phyloP scores from a whole-genome alignment of 2,113 vertebrate species.

The Eubucco bourcierii region DNA sequence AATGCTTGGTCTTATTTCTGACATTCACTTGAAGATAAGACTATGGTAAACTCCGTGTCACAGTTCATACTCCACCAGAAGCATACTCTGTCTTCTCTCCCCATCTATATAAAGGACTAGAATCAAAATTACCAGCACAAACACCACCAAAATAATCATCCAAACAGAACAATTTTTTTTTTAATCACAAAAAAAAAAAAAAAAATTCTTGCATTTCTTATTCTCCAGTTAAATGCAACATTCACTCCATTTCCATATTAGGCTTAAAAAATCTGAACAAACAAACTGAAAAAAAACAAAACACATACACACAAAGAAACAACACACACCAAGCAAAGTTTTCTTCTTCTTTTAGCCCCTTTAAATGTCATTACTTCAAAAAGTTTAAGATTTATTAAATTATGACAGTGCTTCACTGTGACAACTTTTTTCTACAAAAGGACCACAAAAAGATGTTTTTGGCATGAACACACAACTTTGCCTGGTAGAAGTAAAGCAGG shows the following conservation, averaged over 20 bases:
- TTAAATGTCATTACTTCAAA: background rate
- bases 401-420: background rate
- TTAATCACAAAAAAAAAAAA: background rate
- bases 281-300: too few relatives aligned
- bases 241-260: background rate
- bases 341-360: accelerated
- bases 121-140: background rate
- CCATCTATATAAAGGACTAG: background rate
- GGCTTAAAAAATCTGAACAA: background rate
- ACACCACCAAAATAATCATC: background rate
- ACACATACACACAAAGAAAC: too few relatives aligned
- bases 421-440: background rate
- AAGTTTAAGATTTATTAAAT: background rate
- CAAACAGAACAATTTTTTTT: background rate
- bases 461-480: background rate
- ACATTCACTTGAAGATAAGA: background rate
- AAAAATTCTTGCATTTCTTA: background rate
- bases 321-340: background rate
- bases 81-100: background rate
- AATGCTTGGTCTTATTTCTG: background rate
- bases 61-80: background rate
- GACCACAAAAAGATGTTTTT: background rate
- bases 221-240: background rate
- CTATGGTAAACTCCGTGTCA: background rate
- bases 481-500: background rate